A percentile compares a stretch with the other conserved stretches of the same genome.
phyloP scores from a whole-genome alignment of 1,140 invertebrate genomes.

The Scaptomyza graminum region DNA sequence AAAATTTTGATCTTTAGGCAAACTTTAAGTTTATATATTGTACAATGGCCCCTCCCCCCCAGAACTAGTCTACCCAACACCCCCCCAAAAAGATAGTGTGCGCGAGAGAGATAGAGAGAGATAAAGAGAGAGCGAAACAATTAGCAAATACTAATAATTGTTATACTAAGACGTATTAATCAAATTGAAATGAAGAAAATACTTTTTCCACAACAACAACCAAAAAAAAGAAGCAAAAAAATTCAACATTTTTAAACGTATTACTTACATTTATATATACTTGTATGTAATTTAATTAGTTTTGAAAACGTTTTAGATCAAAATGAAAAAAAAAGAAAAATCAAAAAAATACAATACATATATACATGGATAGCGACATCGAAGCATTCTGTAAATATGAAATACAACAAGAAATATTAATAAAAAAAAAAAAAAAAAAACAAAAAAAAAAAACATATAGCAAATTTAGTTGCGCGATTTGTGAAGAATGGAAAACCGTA shows the following conservation, averaged over 20 bases:
- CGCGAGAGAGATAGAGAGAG: too few species aligned
- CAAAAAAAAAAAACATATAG: slow-evolving; percentile 23
- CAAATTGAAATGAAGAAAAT: slow-evolving; percentile 66
- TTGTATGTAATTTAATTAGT: slow-evolving; percentile 75
- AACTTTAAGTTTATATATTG: slow-evolving; percentile 16
- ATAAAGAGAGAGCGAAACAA: slow-evolving; percentile 50
- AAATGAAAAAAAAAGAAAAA: too few species aligned
- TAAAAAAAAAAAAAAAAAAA: slow-evolving; percentile 16
- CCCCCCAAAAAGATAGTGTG: too few species aligned
- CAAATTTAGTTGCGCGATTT: slow-evolving; percentile 31
- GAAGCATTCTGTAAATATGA: slow-evolving; percentile 82
- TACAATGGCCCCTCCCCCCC: slow-evolving; percentile 1
- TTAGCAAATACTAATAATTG: slow-evolving; percentile 61
- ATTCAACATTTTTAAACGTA: slow-evolving; percentile 72
- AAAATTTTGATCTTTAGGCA: slow-evolving; percentile 5
- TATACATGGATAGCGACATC: slow-evolving; percentile 70
- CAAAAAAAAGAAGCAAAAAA: slow-evolving; percentile 43
- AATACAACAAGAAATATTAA: slow-evolving; percentile 26
- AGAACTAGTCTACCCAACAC: slow-evolving; percentile 1
- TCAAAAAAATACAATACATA: slow-evolving; percentile 19
- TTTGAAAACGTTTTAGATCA: slow-evolving; percentile 78
- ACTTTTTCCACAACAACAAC: slow-evolving; percentile 66
- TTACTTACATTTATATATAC: slow-evolving; percentile 63
- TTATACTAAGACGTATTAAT: slow-evolving; percentile 79
- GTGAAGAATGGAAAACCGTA: slow-evolving; percentile 5